Evolutionary conservation across 1,140 invertebrate species (phyloP).

Genomic region (Anoplophora glabripennis): DNA sequence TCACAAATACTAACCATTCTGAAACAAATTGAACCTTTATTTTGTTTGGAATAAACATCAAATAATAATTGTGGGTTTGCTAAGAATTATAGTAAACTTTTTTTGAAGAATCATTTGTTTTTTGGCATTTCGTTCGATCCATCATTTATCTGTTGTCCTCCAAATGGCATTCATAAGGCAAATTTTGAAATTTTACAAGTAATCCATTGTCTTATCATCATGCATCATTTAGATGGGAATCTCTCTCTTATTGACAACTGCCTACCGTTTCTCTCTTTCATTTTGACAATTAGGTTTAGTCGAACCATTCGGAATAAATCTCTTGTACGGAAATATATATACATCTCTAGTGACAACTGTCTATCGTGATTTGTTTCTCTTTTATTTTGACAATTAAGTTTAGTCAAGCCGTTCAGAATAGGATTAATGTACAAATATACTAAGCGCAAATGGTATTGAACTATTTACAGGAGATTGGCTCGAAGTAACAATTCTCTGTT

Average conservation of each 20-base stretch:
- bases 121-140: too few species aligned
- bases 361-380: conserved; percentile 2
- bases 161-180: too few species aligned
- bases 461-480: neutral
- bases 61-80: conserved; percentile 80
- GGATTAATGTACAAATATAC: conserved; percentile 7
- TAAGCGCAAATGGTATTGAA: neutral
- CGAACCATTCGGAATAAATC: too few species aligned
- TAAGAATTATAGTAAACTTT: conserved; percentile 71
- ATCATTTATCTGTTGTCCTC: too few species aligned
- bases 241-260: too few species aligned
- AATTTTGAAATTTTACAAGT: too few species aligned
- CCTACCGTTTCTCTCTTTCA: too few species aligned
- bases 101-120: conserved; percentile 70
- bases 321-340: too few species aligned
- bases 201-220: too few species aligned
- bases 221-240: too few species aligned
- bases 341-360: neutral
- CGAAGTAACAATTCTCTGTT: conserved; percentile 30
- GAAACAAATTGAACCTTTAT: conserved; percentile 75
- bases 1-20: conserved; percentile 75
- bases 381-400: neutral
- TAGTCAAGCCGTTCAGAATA: neutral
- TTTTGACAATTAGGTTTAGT: too few species aligned
- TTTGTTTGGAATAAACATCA: conserved; percentile 81